phyloP scores from a whole-genome alignment of 2,113 vertebrate genomes.

The Ammodytes marinus region DNA sequence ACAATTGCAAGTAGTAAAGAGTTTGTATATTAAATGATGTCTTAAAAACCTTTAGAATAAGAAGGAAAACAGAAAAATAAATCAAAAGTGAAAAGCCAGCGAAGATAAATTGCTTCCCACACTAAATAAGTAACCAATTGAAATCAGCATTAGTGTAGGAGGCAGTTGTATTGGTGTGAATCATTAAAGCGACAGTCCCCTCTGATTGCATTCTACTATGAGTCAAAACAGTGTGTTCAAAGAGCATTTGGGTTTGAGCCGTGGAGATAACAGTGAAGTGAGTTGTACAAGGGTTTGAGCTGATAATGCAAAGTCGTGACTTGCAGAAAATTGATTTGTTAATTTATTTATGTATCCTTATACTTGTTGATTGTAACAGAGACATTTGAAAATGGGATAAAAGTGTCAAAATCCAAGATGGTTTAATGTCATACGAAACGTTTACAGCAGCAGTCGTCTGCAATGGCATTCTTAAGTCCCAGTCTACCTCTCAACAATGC shows the following conservation, averaged over 20 bases:
- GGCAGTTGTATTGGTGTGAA: neutral
- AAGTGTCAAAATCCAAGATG: neutral
- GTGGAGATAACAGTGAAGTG: neutral
- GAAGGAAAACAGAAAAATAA: neutral
- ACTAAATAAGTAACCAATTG: neutral
- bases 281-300: neutral
- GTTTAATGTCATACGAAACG: no score
- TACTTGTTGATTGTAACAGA: neutral
- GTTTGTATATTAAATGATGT: neutral
- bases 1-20: no score
- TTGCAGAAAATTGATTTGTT: no score
- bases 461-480: no score
- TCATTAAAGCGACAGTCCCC: neutral
- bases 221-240: neutral
- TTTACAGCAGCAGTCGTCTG: no score
- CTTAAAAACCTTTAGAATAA: neutral
- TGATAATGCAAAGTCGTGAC: neutral
- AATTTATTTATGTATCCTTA: no score
- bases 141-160: neutral
- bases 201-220: neutral
- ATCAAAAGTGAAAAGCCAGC: neutral
- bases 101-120: neutral
- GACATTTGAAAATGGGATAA: neutral
- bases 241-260: no score
- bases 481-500: no score